Evolutionary conservation across 2,113 vertebrate genomes (phyloP), one percentile per base, ranked within the genome.

Genomic region (Sinocyclocheilus rhinocerous): DNA sequence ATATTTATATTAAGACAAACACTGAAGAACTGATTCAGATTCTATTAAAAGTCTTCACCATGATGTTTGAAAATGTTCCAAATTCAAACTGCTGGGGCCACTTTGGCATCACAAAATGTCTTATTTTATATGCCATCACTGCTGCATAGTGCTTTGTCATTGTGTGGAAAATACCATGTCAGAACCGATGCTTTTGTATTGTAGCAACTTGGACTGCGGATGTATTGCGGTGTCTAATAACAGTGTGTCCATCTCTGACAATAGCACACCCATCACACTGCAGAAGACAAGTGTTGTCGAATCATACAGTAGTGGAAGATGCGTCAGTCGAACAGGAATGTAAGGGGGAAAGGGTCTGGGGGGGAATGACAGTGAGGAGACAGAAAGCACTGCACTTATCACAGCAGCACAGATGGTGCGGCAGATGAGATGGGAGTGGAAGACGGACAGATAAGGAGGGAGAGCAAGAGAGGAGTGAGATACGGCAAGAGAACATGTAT

Each of bases 361-460:
- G 61, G 12, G 55, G 4, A 11, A 70, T 18, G 13, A 33, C 84
- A 80, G 83, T 84, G 87, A 80, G 85, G 75, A 76, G 88, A 69
- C 88, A 55, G 81, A 87, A 86, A 77, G 84, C 22, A 4, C 69
- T 36, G 55, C 85, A 87, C 88, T 92, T 89, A 90, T 89, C 91
- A 84, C 90, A 91, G 90, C 91, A 91, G 90, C 90, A 92, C 93
- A 94, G 93, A 93, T 94, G 93, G 93, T 87, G 86, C 83, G 83
- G 90, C 92, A 92, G 91, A 93, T 90, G 93, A 93, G 89, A 88
- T 77, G 86, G 91, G 89, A 91, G 88, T 90, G 86, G 82, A 87
- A 86, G 89, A 90, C 85, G 89, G 85, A 89, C 84, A 80, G 87
- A 90, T 86, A 67, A 89, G 61, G 84, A 81, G 42, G 72, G 86